phyloP scores from a whole-genome alignment of 2,113 vertebrate genomes.

The Tetrax tetrax region DNA sequence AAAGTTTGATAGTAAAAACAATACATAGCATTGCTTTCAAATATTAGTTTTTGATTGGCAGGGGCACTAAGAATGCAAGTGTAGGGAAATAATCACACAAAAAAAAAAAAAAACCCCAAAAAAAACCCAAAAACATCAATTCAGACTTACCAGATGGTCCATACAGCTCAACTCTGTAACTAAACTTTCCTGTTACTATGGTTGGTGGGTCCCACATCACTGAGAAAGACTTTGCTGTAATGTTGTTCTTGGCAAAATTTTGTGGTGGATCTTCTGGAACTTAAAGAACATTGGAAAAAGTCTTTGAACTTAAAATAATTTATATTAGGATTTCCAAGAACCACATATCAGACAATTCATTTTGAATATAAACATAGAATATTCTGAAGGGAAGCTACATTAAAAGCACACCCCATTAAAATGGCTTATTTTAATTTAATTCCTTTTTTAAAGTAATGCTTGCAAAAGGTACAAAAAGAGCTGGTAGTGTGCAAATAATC shows the following conservation, averaged over 20 bases:
- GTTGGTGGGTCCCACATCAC: conserved; percentile 88
- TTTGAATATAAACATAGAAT: not conserved
- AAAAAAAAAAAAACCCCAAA: not conserved
- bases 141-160: conserved; percentile 83
- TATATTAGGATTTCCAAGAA: not conserved
- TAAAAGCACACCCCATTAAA: not conserved
- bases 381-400: not conserved
- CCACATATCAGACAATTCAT: not conserved
- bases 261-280: conserved; percentile 93
- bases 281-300: conserved; percentile 66
- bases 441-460: not conserved
- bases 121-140: not conserved
- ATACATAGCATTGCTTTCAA: not conserved
- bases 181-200: conserved; percentile 88
- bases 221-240: conserved; percentile 85
- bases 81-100: not conserved
- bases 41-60: not conserved
- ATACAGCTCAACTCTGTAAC: conserved; percentile 86
- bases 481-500: not conserved
- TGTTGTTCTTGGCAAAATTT: conserved; percentile 79
- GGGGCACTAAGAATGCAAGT: not conserved
- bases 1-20: not conserved
- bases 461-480: not conserved
- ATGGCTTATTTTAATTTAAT: not conserved
- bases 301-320: conserved; percentile 15